Evolutionary conservation across 2,113 vertebrate genomes (phyloP), one percentile per base, ranked within the genome.

Genomic region (Peromyscus polionotus): DNA sequence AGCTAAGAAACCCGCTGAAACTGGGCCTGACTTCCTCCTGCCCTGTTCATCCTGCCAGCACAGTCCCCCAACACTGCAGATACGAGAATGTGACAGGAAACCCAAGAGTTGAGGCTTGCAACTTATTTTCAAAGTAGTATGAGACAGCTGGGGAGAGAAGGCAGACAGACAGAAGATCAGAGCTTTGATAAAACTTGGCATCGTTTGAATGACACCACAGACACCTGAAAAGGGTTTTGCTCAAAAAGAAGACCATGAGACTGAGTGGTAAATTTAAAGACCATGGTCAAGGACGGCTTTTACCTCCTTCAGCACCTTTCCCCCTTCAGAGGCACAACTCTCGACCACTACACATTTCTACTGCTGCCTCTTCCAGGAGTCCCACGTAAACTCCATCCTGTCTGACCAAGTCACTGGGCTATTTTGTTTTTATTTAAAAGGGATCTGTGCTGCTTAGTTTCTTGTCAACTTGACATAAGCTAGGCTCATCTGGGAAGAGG

Each of bases 81-180:
- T 36, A 73, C 12, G 54, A 54, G 90, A 85, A 85, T 6, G 42
- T 39, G 76, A 26, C 61, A 89, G 86, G 65, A 95, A 95, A 91
- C 36, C 77, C 72, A 51, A 36, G 4, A 24, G 14, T 42, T 68
- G 86, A 45, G 68, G 51, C 24, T 33, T 73, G 45, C 54, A 89
- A 89, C 13, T 33, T 88, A 39, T 48, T 89, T 92, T 91, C 86
- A 93, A 94, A 94, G 67, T 2, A 20, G 14, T 24, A 20, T 65
- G 85, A 39, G 54, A 39, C 13, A 6, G 36, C 2, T 54, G 33
- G 3, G 28, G n/a, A 84, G 5, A n/a, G 45, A 92, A 87, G 45
- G 54, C n/a, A 88, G 93, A 83, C 5, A 95, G 59, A 96, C 42
- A 68, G 13, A 42, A 81, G 31, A 94, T 94, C 51, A 61, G 85